Conservation (phyloP, 2,888 invertebrate genomes). For the Andrena chrysosceles region DNA sequence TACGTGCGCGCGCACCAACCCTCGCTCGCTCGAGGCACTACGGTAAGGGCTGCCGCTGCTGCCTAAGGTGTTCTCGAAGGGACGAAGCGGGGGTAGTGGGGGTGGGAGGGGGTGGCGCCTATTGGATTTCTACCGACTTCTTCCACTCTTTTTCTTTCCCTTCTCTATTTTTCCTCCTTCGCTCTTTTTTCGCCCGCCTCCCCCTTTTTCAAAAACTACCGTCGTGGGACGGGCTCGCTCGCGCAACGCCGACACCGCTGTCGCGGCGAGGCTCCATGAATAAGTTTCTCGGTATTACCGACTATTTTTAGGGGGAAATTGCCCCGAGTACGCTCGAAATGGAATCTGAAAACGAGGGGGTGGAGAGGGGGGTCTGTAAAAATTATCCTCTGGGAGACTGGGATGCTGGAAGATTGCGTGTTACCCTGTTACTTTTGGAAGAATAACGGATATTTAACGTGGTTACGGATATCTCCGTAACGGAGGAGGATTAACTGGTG, state of each 20-base stretch:
- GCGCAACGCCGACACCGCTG: neutral
- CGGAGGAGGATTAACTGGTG: neutral
- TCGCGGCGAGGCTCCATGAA: constrained; percentile 37
- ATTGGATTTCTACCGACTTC: constrained; percentile 58
- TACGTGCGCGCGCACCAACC: constrained; percentile 67
- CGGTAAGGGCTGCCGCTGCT: constrained; percentile 55
- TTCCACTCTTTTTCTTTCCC: constrained; percentile 21
- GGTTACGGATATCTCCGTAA: neutral
- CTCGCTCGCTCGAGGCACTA: constrained; percentile 44
- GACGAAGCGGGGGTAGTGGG: constrained; percentile 13
- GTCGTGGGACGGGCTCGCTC: neutral
- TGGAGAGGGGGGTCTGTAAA: neutral
- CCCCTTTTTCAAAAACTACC: constrained; percentile 41
- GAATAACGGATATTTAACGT: neutral
- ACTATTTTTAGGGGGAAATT: constrained; percentile 18
- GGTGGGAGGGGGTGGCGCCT: constrained; percentile 37
- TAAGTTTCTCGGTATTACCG: constrained; percentile 24
- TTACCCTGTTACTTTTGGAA: neutral
- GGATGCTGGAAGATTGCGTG: neutral
- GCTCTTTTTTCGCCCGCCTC: neutral
- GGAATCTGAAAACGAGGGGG: neutral
- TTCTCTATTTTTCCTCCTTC: neutral
- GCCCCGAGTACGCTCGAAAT: neutral
- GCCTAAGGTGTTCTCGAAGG: constrained; percentile 57
- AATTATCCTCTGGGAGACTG: neutral